phyloP scores from a whole-genome alignment of 1,140 invertebrate genomes.

The Leptinotarsa undecemlineata region DNA sequence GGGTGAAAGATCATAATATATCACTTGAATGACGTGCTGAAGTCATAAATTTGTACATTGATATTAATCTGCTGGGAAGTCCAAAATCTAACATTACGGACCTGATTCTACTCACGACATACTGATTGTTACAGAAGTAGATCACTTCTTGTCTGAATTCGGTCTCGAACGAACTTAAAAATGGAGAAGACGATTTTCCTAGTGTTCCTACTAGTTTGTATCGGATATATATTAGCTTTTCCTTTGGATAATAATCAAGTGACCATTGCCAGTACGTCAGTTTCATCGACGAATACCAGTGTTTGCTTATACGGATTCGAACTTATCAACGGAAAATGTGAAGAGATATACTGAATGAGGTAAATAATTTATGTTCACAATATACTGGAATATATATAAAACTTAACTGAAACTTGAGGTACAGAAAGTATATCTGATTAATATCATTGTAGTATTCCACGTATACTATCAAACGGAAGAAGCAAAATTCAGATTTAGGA shows the following conservation, averaged over 20 bases:
- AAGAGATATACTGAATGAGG: constrained; percentile 13
- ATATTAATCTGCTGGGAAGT: too few relatives aligned
- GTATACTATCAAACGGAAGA: too few relatives aligned
- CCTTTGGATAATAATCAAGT: background rate
- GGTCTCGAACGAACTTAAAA: background rate
- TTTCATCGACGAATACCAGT: too few relatives aligned
- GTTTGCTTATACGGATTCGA: constrained; percentile 16
- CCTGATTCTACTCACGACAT: background rate
- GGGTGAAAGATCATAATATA: too few relatives aligned
- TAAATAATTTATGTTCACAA: background rate
- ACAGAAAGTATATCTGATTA: too few relatives aligned
- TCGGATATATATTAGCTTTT: background rate
- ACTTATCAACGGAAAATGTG: background rate
- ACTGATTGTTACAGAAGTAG: background rate
- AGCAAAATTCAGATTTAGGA: too few relatives aligned
- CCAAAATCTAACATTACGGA: background rate
- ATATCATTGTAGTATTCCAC: too few relatives aligned
- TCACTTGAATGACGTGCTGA: too few relatives aligned
- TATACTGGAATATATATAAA: too few relatives aligned
- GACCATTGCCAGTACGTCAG: background rate
- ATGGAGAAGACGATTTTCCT: background rate
- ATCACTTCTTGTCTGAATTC: constrained; percentile 5
- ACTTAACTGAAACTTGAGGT: too few relatives aligned
- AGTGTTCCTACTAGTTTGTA: background rate
- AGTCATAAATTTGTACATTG: too few relatives aligned